Conservation (phyloP, 2,113 vertebrate species). For the Pangasianodon hypophthalmus region DNA sequence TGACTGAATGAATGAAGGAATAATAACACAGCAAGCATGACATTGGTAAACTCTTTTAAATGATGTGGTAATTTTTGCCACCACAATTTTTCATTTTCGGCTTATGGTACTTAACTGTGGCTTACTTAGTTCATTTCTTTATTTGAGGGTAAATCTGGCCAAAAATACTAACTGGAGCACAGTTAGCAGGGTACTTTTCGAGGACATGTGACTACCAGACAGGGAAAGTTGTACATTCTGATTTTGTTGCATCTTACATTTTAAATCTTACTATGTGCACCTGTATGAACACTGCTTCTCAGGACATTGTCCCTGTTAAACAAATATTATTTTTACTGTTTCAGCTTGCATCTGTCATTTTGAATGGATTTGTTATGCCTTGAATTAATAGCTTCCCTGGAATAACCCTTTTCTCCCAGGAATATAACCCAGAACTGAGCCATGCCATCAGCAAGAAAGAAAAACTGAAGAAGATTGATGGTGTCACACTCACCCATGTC, state of each 20-base stretch:
- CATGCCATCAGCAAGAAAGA: conserved; percentile 85
- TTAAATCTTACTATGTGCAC: neutral
- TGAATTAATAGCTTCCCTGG: neutral
- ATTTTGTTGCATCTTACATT: neutral
- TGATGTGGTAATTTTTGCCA: neutral
- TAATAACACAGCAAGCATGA: neutral
- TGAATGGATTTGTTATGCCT: neutral
- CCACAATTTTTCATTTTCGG: neutral
- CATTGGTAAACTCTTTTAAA: neutral
- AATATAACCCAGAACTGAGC: conserved; percentile 89
- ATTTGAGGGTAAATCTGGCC: neutral
- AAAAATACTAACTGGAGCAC: neutral
- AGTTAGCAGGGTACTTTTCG: neutral
- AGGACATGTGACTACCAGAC: neutral
- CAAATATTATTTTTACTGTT: neutral
- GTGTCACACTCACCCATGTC: conserved; percentile 76
- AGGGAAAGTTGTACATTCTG: neutral
- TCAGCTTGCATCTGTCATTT: neutral
- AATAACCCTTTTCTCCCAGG: conserved; percentile 69
- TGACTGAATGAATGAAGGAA: neutral
- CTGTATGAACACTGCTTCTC: neutral
- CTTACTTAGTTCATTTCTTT: neutral
- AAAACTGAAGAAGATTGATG: conserved; percentile 86
- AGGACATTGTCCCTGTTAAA: neutral
- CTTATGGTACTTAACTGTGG: neutral